Base-by-base conservation (phyloP, 2,888 invertebrate species). In the Apocheima hispidaria region DNA sequence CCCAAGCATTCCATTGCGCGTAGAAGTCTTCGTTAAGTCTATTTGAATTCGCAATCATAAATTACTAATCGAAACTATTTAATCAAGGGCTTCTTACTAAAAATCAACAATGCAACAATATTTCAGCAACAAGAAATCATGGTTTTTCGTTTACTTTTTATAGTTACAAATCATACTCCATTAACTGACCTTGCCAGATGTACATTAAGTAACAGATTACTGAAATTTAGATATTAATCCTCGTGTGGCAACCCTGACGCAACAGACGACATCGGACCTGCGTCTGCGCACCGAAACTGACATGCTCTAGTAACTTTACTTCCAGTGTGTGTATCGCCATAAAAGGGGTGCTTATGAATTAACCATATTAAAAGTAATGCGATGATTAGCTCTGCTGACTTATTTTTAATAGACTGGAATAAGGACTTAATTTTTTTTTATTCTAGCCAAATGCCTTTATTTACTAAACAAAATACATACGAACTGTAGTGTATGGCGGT, bases 161-260 rank as follows among this genome's bases (percentile, higher is more conserved):
- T n/a, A 18, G 33, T 73, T 46, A 68, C 75, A 72, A 75, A 74
- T 71, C 55, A 44, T 46, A 55, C 58, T 66, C 69, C 70, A 69
- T 75, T 77, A 73, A 69, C 60, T 71, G 83, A 84, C 89, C 89
- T 90, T 88, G 86, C 68, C 68, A 70, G 63, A 66, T 72, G 73
- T 73, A 73, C 73, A 75, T 77, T 81, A 75, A 77, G 79, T 84
- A 82, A 83, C 59, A 75, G 73, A 82, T 85, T 85, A 84, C 86
- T 80, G 82, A 81, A 83, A 82, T 79, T 82, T 74, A 83, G 86
- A 87, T 87, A 86, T 86, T 85, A 87, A 87, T 87, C 84, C 85
- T 74, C 70, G 78, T 84, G 85, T 78, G 69, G 87, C 75, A 81
- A 82, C 57, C 55, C 57, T 83, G 78, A 77, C 68, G 83, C 71